Base-by-base conservation (phyloP, 2,888 invertebrate genomes). In the Hypolimnas misippus region DNA sequence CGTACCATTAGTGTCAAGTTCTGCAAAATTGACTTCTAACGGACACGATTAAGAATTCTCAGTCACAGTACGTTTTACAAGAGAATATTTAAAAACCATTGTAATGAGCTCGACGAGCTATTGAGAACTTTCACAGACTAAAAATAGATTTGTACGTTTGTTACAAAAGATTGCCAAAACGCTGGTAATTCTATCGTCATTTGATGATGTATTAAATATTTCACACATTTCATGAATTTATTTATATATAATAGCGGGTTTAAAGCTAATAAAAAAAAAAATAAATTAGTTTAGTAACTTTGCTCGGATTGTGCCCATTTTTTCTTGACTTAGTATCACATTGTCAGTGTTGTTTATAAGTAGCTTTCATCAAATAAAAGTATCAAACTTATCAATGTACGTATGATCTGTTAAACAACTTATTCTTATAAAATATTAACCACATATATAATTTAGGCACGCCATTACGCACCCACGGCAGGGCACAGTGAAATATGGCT, bases 111-210 rank as follows among this genome's bases (percentile, higher is more conserved):
- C 21, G 12, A 49, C 14, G 25, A 46, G 46, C 14, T 49, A 25
- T 29, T 49, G 14, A 49, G n/a, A 29, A 14, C 3, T 29, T 49
- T 14, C 14, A 49, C 49, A 3, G n/a, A 14, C 49, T 49, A 49
- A 14, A 49, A 49, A 49, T 49, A 49, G 6, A 29, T 49, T 14
- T 29, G 10, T 44, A 21, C 49, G 14, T 29, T 25, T 49, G 49
- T 49, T 14, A 49, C 49, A 49, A 49, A 29, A 49, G 49, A 49
- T 14, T 49, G 49, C 25, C 49, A 49, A 49, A 25, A 19, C 7
- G 7, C 25, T 8, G 7, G 14, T 14, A 29, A 49, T 25, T 0
- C 25, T 6, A 49, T 49, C 14, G 6, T 49, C 14, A 25, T 49
- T 2, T 3, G 12, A 35, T 16, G 7, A 17, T 42, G 42, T 16